Conservation (phyloP, 2,113 vertebrate species). For the Porphyrio hochstetteri region DNA sequence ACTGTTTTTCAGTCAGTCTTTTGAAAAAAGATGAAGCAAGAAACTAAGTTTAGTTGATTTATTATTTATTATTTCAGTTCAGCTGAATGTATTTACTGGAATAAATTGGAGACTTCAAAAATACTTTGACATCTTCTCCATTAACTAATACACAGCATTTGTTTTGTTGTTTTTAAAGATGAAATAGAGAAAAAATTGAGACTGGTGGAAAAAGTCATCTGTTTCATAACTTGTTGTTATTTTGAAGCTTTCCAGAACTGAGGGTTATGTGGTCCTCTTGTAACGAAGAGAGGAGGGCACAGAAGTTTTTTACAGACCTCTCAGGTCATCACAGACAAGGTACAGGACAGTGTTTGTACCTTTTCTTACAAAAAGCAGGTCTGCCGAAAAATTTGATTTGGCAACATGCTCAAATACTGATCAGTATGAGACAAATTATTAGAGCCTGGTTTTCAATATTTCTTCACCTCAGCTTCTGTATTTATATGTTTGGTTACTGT, state of each 20-base stretch:
- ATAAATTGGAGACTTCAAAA: slow-evolving; percentile 61
- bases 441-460: background rate
- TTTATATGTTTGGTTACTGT: background rate
- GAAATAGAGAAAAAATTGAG: background rate
- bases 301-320: background rate
- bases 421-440: background rate
- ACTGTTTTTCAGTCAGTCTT: slow-evolving; percentile 56
- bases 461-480: background rate
- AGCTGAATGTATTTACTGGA: slow-evolving; percentile 42
- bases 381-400: background rate
- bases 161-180: background rate
- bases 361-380: background rate
- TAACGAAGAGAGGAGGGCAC: background rate
- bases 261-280: background rate
- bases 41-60: slow-evolving; percentile 68
- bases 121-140: slow-evolving; percentile 44
- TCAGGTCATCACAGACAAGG: background rate
- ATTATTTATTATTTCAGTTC: slow-evolving; percentile 66
- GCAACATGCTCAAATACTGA: background rate
- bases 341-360: background rate
- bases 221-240: background rate
- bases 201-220: background rate
- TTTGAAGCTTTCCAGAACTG: background rate
- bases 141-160: slow-evolving; percentile 33
- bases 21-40: slow-evolving; percentile 68